Conservation (phyloP, 2,888 invertebrate species). For the Patella pellucida region DNA sequence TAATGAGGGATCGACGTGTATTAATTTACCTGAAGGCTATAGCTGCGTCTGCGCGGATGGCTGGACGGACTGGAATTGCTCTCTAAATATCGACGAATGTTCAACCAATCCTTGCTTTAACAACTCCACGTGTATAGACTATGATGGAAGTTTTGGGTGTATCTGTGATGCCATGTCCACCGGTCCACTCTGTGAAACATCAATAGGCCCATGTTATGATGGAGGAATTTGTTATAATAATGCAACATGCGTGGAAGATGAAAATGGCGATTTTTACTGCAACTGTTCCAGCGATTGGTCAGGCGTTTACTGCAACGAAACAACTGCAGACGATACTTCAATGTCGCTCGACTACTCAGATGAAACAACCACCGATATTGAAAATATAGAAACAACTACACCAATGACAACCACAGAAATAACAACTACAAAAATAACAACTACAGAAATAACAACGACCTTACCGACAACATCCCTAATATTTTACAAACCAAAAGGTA, state of each 20-base stretch:
- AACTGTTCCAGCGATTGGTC: neutral
- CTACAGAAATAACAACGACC: too few species aligned
- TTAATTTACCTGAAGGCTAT: neutral
- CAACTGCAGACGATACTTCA: neutral
- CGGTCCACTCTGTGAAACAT: conserved; percentile 23
- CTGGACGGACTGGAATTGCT: conserved; percentile 24
- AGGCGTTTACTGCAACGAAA: neutral
- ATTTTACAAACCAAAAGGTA: too few species aligned
- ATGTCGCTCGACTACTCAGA: neutral
- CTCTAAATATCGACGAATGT: conserved; percentile 30
- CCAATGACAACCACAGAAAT: too few species aligned
- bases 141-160: conserved; percentile 27
- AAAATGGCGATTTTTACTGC: neutral
- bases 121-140: conserved; percentile 29
- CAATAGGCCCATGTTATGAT: neutral
- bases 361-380: neutral
- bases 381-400: too few species aligned
- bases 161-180: conserved; percentile 28
- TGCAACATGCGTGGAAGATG: neutral
- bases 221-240: neutral
- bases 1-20: neutral
- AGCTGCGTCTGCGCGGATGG: conserved; percentile 16
- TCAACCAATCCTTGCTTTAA: conserved; percentile 25
- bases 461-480: too few species aligned
- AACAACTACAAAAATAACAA: too few species aligned